Conservation (phyloP, 2,888 invertebrate species). For the Apoda limacodes region DNA sequence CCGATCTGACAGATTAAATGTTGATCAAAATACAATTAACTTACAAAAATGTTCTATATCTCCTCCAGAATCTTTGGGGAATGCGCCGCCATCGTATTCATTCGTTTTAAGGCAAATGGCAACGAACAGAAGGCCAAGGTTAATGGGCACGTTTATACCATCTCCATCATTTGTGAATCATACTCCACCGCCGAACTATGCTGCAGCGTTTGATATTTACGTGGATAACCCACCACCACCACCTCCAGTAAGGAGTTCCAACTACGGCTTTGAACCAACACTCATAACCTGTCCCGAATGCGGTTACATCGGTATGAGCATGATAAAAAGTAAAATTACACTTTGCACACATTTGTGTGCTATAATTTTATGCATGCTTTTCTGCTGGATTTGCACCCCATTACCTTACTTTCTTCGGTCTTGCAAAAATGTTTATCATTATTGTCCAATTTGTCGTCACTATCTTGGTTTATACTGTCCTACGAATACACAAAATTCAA, state of each 20-base stretch:
- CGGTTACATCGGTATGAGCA: constrained; percentile 46
- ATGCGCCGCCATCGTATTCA: constrained; percentile 57
- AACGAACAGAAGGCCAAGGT: constrained; percentile 39
- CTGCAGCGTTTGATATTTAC: constrained; percentile 55
- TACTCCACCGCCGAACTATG: constrained; percentile 55
- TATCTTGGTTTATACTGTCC: constrained; percentile 57
- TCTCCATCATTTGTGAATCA: constrained; percentile 55
- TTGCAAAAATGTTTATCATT: constrained; percentile 61
- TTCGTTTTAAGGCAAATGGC: constrained; percentile 54
- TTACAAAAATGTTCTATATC: constrained; percentile 18
- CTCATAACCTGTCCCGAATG: constrained; percentile 48
- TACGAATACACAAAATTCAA: constrained; percentile 39
- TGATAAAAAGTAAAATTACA: constrained; percentile 41
- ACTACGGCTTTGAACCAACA: constrained; percentile 47
- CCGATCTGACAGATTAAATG: too few species aligned
- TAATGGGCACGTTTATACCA: constrained; percentile 56
- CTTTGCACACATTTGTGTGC: constrained; percentile 56
- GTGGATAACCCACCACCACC: constrained; percentile 40
- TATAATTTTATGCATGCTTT: constrained; percentile 44
- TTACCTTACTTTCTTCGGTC: constrained; percentile 51
- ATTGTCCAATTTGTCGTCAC: constrained; percentile 51
- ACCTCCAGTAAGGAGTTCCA: constrained; percentile 33
- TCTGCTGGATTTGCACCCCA: constrained; percentile 58
- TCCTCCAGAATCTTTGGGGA: constrained; percentile 48
- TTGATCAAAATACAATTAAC: constrained; percentile 21